These are phyloP conservation scores for Nomada lathburiana DNA, from an alignment of 2,888 invertebrate species.

Conservation along the genomic window DNA sequence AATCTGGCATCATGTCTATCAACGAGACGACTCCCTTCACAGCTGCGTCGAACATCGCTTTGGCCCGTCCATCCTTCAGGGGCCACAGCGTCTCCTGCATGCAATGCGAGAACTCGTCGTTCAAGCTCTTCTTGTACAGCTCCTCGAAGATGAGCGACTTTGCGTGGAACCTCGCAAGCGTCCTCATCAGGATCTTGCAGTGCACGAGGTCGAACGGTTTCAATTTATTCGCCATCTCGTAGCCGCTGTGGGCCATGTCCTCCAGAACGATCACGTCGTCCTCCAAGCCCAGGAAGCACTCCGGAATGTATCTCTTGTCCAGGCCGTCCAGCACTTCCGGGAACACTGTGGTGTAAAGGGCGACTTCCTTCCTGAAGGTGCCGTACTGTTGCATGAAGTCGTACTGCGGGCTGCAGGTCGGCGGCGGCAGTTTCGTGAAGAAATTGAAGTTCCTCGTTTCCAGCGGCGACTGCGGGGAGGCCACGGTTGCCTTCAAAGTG, in stretches of 20 bases:
- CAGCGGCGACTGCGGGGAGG: constrained; percentile 54
- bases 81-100: constrained; percentile 77
- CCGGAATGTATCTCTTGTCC: constrained; percentile 70
- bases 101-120: constrained; percentile 73
- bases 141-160: constrained; percentile 85
- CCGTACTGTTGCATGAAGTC: constrained; percentile 71
- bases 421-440: constrained; percentile 77
- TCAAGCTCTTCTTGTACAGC: constrained; percentile 70
- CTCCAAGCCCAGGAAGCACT: constrained; percentile 75
- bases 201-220: constrained; percentile 87
- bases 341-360: constrained; percentile 75
- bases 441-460: constrained; percentile 74
- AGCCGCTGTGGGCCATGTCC: constrained; percentile 87
- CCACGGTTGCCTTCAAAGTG: constrained; percentile 73
- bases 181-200: constrained; percentile 86
- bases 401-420: constrained; percentile 68
- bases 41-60: constrained; percentile 73
- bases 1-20: constrained; percentile 69
- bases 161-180: constrained; percentile 88
- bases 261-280: constrained; percentile 84
- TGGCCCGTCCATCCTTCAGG: constrained; percentile 55
- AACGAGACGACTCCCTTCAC: constrained; percentile 75
- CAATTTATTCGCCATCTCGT: constrained; percentile 88
- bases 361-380: constrained; percentile 76
- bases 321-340: constrained; percentile 74